Percentiles rank a stretch among this genome's conserved stretches.
Conservation (phyloP, 2,888 invertebrate genomes). For the Diadegma fenestrale region DNA sequence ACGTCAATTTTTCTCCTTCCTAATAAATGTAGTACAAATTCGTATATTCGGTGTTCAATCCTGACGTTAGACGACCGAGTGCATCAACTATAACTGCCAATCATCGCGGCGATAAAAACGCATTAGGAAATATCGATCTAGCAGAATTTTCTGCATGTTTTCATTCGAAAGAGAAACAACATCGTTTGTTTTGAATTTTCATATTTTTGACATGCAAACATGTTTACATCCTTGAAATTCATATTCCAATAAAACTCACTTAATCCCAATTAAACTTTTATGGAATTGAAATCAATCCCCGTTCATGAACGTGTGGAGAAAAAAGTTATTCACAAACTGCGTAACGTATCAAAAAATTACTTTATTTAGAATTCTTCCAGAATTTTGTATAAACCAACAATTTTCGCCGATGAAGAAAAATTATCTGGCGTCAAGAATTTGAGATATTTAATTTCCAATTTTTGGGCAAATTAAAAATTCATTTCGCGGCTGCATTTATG, state of each 20-base stretch:
- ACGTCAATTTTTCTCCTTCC: not conserved
- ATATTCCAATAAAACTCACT: not conserved
- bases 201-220: not conserved
- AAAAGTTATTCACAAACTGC: not conserved
- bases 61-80: not conserved
- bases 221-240: constrained; percentile 4
- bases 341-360: too few species aligned
- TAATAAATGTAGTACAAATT: constrained; percentile 1
- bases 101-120: constrained; percentile 2
- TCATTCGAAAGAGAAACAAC: not conserved
- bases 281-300: not conserved
- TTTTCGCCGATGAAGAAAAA: too few species aligned
- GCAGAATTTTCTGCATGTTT: not conserved
- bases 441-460: too few species aligned
- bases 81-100: constrained; percentile 21
- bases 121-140: not conserved
- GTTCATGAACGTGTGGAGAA: not conserved
- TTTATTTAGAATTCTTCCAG: too few species aligned
- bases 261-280: not conserved
- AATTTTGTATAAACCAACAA: too few species aligned
- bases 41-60: not conserved
- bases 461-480: too few species aligned
- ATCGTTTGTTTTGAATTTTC: not conserved
- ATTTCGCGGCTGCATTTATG: too few species aligned
- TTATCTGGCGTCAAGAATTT: too few species aligned